These are phyloP conservation scores for Agapornis canus DNA, from an alignment of 2,797 vertebrate species.

Conservation along the genomic window DNA sequence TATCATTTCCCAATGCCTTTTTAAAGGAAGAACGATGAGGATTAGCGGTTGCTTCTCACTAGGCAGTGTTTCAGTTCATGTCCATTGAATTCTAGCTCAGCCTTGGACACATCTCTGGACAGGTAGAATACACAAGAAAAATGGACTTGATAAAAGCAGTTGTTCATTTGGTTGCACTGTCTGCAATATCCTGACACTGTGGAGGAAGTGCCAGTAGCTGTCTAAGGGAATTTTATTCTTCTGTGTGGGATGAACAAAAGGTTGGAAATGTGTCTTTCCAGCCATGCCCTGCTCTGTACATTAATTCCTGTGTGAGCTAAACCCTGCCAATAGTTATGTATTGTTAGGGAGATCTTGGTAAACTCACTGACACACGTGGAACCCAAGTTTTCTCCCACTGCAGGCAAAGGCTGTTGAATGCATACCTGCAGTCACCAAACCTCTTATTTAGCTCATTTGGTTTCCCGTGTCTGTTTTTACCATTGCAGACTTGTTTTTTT, in stretches of 20 bases:
- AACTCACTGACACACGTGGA: fast-evolving
- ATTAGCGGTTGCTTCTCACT: not conserved
- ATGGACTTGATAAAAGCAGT: not conserved
- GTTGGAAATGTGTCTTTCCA: not conserved
- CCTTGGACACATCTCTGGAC: not conserved
- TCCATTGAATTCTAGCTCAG: not conserved
- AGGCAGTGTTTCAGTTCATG: not conserved
- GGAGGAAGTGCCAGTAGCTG: not conserved
- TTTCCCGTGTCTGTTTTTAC: not conserved
- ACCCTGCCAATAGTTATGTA: not conserved
- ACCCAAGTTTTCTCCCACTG: not conserved
- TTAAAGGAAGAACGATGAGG: not conserved
- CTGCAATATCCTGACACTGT: not conserved
- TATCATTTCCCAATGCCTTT: not conserved
- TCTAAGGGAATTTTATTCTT: not conserved
- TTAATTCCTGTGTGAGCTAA: not conserved
- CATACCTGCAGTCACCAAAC: not conserved
- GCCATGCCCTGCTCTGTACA: not conserved
- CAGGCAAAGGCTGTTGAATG: not conserved
- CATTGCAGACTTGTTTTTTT: not conserved
- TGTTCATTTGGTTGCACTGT: not conserved
- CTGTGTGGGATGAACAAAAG: not conserved
- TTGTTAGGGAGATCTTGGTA: not conserved
- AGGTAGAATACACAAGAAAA: not conserved
- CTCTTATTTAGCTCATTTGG: not conserved